Evolutionary conservation across 2,888 invertebrate genomes (phyloP).

Genomic region (Antheraea yamamai): DNA sequence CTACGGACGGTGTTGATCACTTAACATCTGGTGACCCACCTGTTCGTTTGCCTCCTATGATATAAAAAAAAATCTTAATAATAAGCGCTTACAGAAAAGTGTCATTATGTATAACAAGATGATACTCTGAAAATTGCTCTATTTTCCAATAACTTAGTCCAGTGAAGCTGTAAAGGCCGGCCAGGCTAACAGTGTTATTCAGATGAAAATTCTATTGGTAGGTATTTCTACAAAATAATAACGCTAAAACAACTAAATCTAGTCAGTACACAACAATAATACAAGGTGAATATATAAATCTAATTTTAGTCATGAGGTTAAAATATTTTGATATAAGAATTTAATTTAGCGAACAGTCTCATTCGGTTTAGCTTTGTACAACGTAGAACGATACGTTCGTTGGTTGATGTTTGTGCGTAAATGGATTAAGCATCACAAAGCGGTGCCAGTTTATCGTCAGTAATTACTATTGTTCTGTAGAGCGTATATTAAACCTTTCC

Average conservation of each 20-base stretch:
- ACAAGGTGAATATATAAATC: not conserved
- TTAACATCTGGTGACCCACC: too few relatives aligned
- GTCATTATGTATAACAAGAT: too few relatives aligned
- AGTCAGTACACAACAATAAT: too few relatives aligned
- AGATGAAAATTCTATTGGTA: not conserved
- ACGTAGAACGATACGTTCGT: not conserved
- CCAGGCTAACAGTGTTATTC: too few relatives aligned
- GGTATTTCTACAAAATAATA: not conserved
- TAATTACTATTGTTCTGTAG: conserved; percentile 51
- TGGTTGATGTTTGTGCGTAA: conserved; percentile 25
- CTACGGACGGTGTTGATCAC: too few relatives aligned
- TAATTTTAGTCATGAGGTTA: not conserved
- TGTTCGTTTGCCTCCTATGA: too few relatives aligned
- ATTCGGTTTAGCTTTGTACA: not conserved
- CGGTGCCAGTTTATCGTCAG: conserved; percentile 34
- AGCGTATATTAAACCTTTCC: conserved; percentile 46
- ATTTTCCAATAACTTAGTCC: too few relatives aligned
- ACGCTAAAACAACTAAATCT: not conserved
- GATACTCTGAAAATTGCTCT: too few relatives aligned
- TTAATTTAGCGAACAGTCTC: conserved; percentile 4
- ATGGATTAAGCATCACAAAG: conserved; percentile 44
- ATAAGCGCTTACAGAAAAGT: too few relatives aligned
- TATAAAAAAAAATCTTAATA: too few relatives aligned
- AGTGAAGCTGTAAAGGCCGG: too few relatives aligned
- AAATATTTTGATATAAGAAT: not conserved